Base-by-base conservation (phyloP, 2,113 vertebrate species). In the Cheirogaleus medius region DNA sequence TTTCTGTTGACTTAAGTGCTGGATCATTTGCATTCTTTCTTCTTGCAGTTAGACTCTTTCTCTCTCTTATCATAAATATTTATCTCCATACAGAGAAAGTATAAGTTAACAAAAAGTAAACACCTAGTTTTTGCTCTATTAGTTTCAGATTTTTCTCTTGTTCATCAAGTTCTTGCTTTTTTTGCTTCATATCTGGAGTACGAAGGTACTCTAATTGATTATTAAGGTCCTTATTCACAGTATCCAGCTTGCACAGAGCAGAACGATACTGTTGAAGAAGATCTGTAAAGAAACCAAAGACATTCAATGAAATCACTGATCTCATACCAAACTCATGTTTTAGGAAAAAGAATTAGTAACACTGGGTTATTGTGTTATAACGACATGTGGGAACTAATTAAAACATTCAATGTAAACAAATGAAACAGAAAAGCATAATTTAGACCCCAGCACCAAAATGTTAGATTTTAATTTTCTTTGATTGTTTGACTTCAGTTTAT, bases 121-220 rank as follows among this genome's bases (percentile, higher is more conserved):
- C 64, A 99, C 99, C 98, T 34, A 99, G 98, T 69, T 99, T 98
- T 82, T 97, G 97, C 73, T 99, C 99, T 52, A 99, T 98, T 56
- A 98, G 92, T 82, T 98, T 97, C 92, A 99, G 98, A 92, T 97
- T 98, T n/a, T 92, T 98, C 87, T 98, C 98, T 20, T 99, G 99
- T 56, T 98, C 97, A 0, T 98, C 96, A 85, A 99, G 98, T 88
- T 99, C 99, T 73, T 98, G 74, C 71, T 98, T 94, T 56, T 98
- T 99, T 97, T 97, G 96, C 58, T 93, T 76, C 98, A 98, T 98
- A 60, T 99, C 98, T 54, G 99, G 98, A 69, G 99, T 99, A 3
- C 98, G 96, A 77, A 99, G 96, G 23, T 94, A 96, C 32, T 98
- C 63, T 14, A 98, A 12, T 3, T 99, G 98, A 5, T 58, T 6